These are phyloP conservation scores for Nasonia oneida DNA, from an alignment of 2,888 invertebrate genomes.

Conservation along the genomic window DNA sequence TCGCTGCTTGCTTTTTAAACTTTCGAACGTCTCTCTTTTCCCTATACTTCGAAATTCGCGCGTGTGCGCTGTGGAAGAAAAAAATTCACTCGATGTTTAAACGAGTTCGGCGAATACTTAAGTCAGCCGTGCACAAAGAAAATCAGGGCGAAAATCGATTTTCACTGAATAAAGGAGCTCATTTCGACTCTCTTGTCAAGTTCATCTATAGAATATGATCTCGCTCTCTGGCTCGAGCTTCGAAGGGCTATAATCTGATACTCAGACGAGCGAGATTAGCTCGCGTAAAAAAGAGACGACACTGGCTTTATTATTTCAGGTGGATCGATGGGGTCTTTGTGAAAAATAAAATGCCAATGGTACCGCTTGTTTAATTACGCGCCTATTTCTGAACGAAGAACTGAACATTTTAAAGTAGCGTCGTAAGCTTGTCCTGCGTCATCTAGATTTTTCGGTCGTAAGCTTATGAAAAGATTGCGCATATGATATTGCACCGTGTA, in stretches of 20 bases:
- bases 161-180: background rate
- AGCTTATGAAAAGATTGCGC: background rate
- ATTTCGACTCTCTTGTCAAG: background rate
- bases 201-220: background rate
- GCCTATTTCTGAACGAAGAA: background rate
- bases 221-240: background rate
- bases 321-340: background rate
- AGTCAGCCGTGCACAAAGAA: background rate
- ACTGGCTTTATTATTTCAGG: background rate
- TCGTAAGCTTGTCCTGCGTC: too few species aligned
- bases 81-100: background rate
- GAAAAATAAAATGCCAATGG: background rate
- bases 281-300: background rate
- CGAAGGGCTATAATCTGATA: background rate
- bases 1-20: background rate
- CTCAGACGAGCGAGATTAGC: background rate
- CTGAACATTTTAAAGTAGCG: background rate
- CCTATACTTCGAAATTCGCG: background rate
- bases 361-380: background rate
- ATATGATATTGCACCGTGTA: background rate
- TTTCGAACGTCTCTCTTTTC: background rate
- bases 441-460: too few species aligned
- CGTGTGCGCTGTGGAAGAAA: background rate
- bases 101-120: background rate
- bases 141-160: conserved; percentile 8